Conservation (phyloP, 2,113 vertebrate genomes). For the Naja naja region DNA sequence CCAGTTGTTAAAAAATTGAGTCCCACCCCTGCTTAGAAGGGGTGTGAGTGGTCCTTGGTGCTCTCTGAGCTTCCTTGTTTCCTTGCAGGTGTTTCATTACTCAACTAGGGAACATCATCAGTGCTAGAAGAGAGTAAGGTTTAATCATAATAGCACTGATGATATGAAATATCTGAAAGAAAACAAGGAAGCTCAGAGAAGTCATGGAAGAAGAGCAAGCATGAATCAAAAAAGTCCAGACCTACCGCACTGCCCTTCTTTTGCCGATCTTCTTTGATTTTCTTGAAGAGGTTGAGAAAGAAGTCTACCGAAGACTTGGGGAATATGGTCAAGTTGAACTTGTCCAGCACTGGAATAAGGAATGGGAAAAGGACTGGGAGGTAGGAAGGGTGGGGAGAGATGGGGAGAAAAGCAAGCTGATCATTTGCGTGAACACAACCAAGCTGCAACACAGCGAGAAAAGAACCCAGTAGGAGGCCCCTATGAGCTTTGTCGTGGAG, state of each 20-base stretch:
- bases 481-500: neutral
- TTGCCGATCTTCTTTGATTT: slow-evolving; percentile 68
- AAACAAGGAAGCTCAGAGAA: neutral
- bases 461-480: too few relatives aligned
- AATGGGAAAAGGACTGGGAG: slow-evolving; percentile 74
- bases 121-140: neutral
- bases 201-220: neutral
- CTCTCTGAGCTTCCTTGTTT: neutral
- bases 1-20: too few relatives aligned
- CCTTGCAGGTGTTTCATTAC: neutral
- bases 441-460: neutral
- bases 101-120: neutral
- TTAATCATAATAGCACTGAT: neutral
- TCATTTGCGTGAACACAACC: neutral
- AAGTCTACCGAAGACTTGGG: slow-evolving; percentile 59
- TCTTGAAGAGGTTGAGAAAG: slow-evolving; percentile 62
- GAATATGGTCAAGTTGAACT: slow-evolving; percentile 68
- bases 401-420: neutral
- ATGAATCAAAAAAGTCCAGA: neutral
- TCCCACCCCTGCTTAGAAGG: too few relatives aligned
- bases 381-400: accelerated
- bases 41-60: neutral
- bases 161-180: neutral
- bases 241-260: slow-evolving; percentile 42
- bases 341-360: slow-evolving; percentile 58